Base-by-base conservation (phyloP, 2,113 vertebrate species). In the Rhadina sibilatrix region DNA sequence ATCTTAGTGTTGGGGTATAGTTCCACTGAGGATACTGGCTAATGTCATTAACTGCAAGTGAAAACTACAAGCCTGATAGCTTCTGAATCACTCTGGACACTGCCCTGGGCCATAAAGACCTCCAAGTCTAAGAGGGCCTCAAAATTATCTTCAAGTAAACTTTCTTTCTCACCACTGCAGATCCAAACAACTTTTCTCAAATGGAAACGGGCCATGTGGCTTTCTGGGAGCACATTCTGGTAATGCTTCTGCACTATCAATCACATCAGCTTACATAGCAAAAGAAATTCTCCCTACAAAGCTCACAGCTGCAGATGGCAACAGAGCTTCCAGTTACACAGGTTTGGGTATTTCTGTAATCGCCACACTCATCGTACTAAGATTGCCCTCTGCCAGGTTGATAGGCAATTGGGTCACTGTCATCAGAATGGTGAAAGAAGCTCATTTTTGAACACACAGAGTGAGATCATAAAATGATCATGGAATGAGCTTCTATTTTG, bases 191-290 rank as follows among this genome's bases (percentile, higher is more conserved):
- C 15, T 25, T 63, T 4, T 5, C 9, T 9, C 10, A 2, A 56
- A 49, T 10, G 15, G 35, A 64, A 76, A 63, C 79, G 22, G 14
- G 33, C 13, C n/a, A 30, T 0, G 1, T 1, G 33, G 28, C 33
- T 72, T 79, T 78, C 47, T 59, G 37, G 17, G 7, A 81, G 21
- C 23, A 69, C 3, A 1, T 35, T 64, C 76, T 68, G 47, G 21
- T 59, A 49, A 72, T 0, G 1, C 31, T 68, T 40, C n/a, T 76
- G 30, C 25, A 57, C 21, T 65, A 42, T 7, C 40, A 92, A 33
- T 46, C 40, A 27, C 0, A 0, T 37, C 23, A 74, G 57, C 33
- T 72, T n/a, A 59, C 8, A 37, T 0, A 61, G 66, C 28, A 53
- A 8, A 82, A 72, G 5, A 87, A 65, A 88, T 49, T 76, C 54